Evolutionary conservation across 2,797 vertebrate species (phyloP), one percentile per base, ranked within the genome.

Genomic region (Chanos chanos): DNA sequence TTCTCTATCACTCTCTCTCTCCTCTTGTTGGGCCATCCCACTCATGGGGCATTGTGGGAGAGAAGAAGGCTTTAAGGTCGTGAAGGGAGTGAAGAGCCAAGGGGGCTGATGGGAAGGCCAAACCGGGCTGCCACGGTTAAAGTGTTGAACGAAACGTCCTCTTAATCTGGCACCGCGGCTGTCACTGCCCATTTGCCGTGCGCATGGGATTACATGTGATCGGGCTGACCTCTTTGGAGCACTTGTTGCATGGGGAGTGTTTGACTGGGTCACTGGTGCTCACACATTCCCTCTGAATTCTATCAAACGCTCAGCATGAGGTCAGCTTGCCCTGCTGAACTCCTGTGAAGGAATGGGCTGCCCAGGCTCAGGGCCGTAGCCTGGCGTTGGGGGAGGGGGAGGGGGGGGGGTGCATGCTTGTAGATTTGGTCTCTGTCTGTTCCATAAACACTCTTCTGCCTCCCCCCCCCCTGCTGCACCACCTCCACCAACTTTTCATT

Each of bases 201-300:
- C 81, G 80, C 74, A 77, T 81, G 64, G 83, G 88, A 88, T 86
- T 84, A 83, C 86, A 84, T 78, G 84, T 81, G 89, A 88, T 89
- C 86, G 87, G 85, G 83, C 81, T 86, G 87, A 89, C 85, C 85
- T 89, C 86, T 83, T 84, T 82, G 82, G 79, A 85, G 82, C 73
- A 85, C n/a, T n/a, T 89, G 83, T 87, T 87, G 87, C 85, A 84
- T 83, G 85, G 81, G 75, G 83, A 81, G 75, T 87, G n/a, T 88
- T 88, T 86, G 56, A 86, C 91, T 80, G 85, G 89, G 91, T 91
- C 83, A 78, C 85, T 84, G 83, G 84, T 83, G 86, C 88, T 92
- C 90, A 90, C 91, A 83, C 92, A 89, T 89, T 87, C 88, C 83
- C 84, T 91, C 91, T 89, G 90, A 89, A 90, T 89, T 94, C 92